phyloP scores from a whole-genome alignment of 2,797 vertebrate genomes.

The Onychomys arenicola region DNA sequence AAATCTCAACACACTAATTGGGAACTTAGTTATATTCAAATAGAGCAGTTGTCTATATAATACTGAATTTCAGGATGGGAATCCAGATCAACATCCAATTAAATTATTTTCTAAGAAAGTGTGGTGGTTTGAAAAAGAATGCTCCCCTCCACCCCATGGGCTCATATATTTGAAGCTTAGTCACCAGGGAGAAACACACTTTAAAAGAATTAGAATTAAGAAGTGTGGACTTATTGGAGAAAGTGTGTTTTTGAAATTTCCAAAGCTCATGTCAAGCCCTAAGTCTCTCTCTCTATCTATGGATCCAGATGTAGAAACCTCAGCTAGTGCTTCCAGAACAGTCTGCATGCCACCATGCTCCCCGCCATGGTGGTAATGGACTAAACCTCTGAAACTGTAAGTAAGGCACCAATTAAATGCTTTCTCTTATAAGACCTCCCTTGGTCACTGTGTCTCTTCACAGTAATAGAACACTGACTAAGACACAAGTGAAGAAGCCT shows the following conservation, averaged over 20 bases:
- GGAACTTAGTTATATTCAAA: slow-evolving; percentile 47
- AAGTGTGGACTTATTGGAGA: not conserved
- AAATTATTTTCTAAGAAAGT: slow-evolving; percentile 33
- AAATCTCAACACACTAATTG: not conserved
- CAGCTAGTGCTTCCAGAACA: not conserved
- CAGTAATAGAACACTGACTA: not conserved
- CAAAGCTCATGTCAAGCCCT: not conserved
- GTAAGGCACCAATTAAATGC: not conserved
- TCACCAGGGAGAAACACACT: not conserved
- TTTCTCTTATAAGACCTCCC: no score
- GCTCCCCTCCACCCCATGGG: not conserved
- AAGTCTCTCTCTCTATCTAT: not conserved
- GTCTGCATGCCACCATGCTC: no score
- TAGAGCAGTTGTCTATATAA: not conserved
- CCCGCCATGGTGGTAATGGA: not conserved
- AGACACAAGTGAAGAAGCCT: not conserved
- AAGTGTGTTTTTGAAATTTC: not conserved
- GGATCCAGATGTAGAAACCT: not conserved
- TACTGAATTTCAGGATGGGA: not conserved
- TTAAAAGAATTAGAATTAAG: not conserved
- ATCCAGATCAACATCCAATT: slow-evolving; percentile 36
- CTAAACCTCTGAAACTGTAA: not conserved
- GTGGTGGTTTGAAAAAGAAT: not conserved
- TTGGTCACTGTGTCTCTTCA: not conserved
- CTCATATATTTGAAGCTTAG: not conserved